Conservation (phyloP, 2,888 invertebrate genomes). For the Cheilosia urbana region DNA sequence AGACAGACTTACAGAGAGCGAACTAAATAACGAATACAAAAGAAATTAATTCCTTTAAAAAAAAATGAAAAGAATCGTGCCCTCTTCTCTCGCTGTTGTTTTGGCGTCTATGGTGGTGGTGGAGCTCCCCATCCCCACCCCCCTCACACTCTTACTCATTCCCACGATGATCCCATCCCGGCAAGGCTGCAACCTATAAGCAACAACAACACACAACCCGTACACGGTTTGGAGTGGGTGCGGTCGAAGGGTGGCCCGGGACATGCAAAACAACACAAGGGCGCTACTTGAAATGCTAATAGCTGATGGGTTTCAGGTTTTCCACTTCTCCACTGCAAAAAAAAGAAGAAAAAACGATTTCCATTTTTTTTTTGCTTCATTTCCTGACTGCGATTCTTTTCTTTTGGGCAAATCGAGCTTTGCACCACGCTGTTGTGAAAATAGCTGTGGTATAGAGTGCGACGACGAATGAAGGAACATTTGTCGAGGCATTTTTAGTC, state of each 20-base stretch:
- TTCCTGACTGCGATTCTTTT: conserved; percentile 74
- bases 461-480: conserved; percentile 58
- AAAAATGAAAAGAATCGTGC: conserved; percentile 68
- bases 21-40: conserved; percentile 81
- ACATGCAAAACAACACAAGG: conserved; percentile 74
- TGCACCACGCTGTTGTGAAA: conserved; percentile 35
- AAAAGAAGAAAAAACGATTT: conserved; percentile 15
- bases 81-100: conserved; percentile 74
- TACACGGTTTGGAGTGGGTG: conserved; percentile 63
- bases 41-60: conserved; percentile 83
- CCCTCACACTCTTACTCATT: conserved; percentile 39
- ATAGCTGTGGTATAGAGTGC: neutral
- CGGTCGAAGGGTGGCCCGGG: conserved; percentile 69
- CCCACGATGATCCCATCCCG: conserved; percentile 49
- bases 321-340: conserved; percentile 33
- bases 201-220: conserved; percentile 45
- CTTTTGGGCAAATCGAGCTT: conserved; percentile 67
- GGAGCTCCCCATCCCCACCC: conserved; percentile 53
- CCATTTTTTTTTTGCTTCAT: conserved; percentile 56
- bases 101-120: conserved; percentile 75
- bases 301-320: conserved; percentile 75
- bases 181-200: conserved; percentile 68
- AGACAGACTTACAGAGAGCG: conserved; percentile 71
- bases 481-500: conserved; percentile 72
- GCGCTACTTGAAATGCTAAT: conserved; percentile 75